A percentile compares a stretch with the other conserved stretches of the same genome.
These are phyloP conservation scores for Rotaria macrura DNA, from an alignment of 2,888 invertebrate species.

Conservation along the genomic window DNA sequence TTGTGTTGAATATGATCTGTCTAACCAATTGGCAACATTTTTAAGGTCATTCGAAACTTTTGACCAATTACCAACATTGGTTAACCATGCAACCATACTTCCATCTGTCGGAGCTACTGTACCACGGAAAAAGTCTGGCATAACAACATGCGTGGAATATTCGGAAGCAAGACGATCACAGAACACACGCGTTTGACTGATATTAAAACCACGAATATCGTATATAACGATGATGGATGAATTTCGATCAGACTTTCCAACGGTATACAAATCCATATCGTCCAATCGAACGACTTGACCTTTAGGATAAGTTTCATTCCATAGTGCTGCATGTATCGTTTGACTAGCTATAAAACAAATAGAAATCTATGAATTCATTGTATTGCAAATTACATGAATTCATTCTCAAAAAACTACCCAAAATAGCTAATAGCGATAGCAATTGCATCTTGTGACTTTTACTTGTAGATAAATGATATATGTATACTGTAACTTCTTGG, in stretches of 20 bases:
- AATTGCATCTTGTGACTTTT: not conserved
- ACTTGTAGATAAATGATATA: not conserved
- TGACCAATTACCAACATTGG: not conserved
- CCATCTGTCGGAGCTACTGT: not conserved
- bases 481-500: not conserved
- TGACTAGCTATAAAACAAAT: not conserved
- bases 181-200: conserved; percentile 30
- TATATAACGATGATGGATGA: conserved; percentile 14
- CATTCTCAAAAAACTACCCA: not conserved
- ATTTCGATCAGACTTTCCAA: not conserved
- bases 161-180: conserved; percentile 25
- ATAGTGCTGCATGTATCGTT: not conserved
- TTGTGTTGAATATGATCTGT: not conserved
- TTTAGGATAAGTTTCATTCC: not conserved
- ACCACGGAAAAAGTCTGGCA: conserved; percentile 32
- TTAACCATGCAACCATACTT: not conserved
- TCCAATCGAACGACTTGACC: not conserved
- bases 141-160: conserved; percentile 22
- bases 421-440: not conserved
- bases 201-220: conserved; percentile 31
- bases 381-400: not conserved
- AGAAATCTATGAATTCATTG: no score
- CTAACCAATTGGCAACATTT: not conserved
- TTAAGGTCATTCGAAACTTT: not conserved
- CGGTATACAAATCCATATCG: not conserved